Base-by-base conservation (phyloP, 1,140 invertebrate species). In the Doryteuthis pealeii region DNA sequence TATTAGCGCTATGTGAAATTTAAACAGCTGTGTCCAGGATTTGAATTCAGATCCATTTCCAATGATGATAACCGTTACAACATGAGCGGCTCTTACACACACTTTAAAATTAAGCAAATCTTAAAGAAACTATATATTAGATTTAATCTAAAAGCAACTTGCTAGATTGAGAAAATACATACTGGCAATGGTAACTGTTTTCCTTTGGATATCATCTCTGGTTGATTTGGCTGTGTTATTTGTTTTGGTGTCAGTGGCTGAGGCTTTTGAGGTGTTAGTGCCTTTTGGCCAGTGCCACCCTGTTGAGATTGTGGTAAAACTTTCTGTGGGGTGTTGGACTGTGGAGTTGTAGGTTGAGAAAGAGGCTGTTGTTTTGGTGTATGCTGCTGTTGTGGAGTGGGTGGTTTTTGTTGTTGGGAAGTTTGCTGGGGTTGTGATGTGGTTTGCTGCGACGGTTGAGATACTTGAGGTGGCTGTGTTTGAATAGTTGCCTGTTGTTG, bases 401-500 rank as follows among this genome's bases (percentile, higher is more conserved):
- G 10, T 15, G 18, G 54, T 28, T 12, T 12, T 22, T 62, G 10
- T 22, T 22, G 54, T 12, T 15, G 54, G 10, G 54, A 62, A 22
- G 18, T 22, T 62, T 62, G 54, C 18, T 62, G 54, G 18, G 54
- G 26, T 62, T 62, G 54, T 22, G 54, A 22, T 22, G 18, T 62
- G 22, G 6, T 22, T 28, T 62, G 54, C 26, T 62, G 54, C 18
- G 54, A 62, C 5, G 18, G 54, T 62, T 62, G 54, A 62, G 54
- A 62, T n/a, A 62, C 54, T 62, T 62, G 54, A 26, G 62, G 72
- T 62, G 72, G 65, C 70, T 69, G 70, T 40, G 90, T 87, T 66
- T 90, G 89, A 77, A 70, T 58, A 71, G 78, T 58, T 33, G 80
- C 73, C 45, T 79, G 74, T 67, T 77, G 77, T 70, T 80, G 83